Evolutionary conservation across 2,113 vertebrate genomes (phyloP), one percentile per base, ranked within the genome.

Genomic region (Hystrix brachyura): DNA sequence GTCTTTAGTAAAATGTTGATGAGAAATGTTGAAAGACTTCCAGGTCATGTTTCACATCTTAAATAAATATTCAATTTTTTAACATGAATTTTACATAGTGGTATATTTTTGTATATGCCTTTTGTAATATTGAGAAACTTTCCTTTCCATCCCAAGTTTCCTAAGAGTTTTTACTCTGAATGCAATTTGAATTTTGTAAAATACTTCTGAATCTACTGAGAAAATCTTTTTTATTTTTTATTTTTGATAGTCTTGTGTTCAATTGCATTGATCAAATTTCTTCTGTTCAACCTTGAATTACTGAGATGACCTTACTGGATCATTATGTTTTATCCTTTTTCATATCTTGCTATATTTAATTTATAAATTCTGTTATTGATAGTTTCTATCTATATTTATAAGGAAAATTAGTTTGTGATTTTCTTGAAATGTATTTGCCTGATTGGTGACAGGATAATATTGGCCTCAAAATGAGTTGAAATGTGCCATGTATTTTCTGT

Each of bases 181-280:
- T 80, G 6, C 7, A 79, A 93, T 23, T 80, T 64, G 62, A 93
- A 76, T 27, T 95, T 95, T 71, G 29, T 29, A 25, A 57, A 83
- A 57, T 91, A 9, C 1, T 85, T 78, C 43, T 86, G 29, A 13
- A n/a, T 79, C 9, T 79, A n/a, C 11, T 48, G 8, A 60, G 19
- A 76, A 53, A 8, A 69, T 60, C 12, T 55, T 67, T 12, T 5
- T 59, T 62, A 55, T 86, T 83, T 57, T 83, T 89, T 32, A 8
- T 64, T 83, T 59, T 84, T 74, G 17, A 57, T 12, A 57, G 10
- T 57, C 85, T 59, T 71, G 6, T 83, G 34, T 25, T 59, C 23
- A 76, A 71, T 74, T 76, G 23, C 48, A 43, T 51, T 67, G 62
- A 69, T 53, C 11, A 10, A 80, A 71, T 69, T 95, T 74, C n/a